Percentiles rank a stretch among this genome's conserved stretches.
Evolutionary conservation across 2,888 invertebrate genomes (phyloP).

Genomic region (Pollenia griseotomentosa): DNA sequence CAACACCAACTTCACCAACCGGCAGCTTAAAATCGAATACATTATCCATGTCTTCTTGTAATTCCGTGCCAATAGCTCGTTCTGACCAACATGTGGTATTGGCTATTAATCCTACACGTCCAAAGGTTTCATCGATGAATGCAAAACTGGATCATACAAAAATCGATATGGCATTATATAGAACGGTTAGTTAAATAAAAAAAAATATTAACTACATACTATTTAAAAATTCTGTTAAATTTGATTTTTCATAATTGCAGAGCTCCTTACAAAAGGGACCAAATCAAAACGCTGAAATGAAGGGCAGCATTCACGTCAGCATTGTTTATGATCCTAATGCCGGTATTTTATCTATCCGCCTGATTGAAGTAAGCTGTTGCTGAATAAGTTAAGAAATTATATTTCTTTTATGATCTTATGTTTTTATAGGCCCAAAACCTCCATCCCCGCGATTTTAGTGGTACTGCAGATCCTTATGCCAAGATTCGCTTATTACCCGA

Average conservation of each 20-base stretch:
- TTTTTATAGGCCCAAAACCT: conserved; percentile 85
- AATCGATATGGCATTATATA: conserved; percentile 86
- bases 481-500: conserved; percentile 87
- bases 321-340: conserved; percentile 87
- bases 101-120: conserved; percentile 84
- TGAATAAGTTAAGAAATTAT: neutral
- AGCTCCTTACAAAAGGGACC: conserved; percentile 81
- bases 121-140: conserved; percentile 86
- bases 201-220: neutral
- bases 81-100: conserved; percentile 86
- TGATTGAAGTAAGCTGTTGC: conserved; percentile 86
- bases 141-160: conserved; percentile 88
- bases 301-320: conserved; percentile 87
- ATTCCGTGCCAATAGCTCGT: conserved; percentile 84
- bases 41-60: conserved; percentile 82
- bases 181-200: conserved; percentile 82
- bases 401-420: neutral
- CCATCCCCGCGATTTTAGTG: conserved; percentile 86
- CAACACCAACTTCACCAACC: conserved; percentile 84
- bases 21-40: conserved; percentile 84
- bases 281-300: conserved; percentile 84
- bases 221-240: neutral
- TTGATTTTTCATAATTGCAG: conserved; percentile 69
- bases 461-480: conserved; percentile 88
- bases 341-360: conserved; percentile 87